Conservation (phyloP, 2,888 invertebrate species). For the Ptychoptera albimana region DNA sequence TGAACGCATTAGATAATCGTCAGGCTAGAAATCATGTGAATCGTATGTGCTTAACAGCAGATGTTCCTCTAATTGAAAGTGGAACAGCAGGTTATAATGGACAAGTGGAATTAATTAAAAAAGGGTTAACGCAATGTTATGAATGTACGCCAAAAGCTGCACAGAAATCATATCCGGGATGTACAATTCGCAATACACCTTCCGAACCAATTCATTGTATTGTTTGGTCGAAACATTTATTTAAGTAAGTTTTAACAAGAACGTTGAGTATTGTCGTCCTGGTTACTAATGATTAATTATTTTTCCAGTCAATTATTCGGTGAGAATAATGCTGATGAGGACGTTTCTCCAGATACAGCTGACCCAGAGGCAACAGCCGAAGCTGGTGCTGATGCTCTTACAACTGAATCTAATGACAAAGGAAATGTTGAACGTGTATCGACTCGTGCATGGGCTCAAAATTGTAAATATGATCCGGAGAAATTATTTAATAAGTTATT, state of each 20-base stretch:
- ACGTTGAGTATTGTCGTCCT: no score
- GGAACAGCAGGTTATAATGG: conserved; percentile 96
- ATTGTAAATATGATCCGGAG: conserved; percentile 62
- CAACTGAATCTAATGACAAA: conserved; percentile 17
- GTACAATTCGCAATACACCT: conserved; percentile 97
- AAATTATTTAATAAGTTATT: conserved; percentile 89
- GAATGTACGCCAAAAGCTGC: conserved; percentile 87
- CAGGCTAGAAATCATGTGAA: conserved; percentile 97
- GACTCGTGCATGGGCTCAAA: conserved; percentile 83
- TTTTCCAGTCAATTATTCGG: conserved; percentile 91
- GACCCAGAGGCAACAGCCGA: conserved; percentile 79
- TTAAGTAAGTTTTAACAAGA: conserved; percentile 55
- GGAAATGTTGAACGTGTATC: conserved; percentile 44
- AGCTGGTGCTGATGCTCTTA: conserved; percentile 44
- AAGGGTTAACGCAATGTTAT: conserved; percentile 85
- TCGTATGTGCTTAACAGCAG: conserved; percentile 92
- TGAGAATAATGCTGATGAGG: conserved; percentile 90
- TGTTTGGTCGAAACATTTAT: conserved; percentile 98
- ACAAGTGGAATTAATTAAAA: conserved; percentile 79
- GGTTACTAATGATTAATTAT: conserved; percentile 14
- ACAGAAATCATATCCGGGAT: conserved; percentile 90
- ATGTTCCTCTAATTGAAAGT: conserved; percentile 88
- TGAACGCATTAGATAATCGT: conserved; percentile 94
- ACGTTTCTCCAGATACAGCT: conserved; percentile 92
- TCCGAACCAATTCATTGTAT: conserved; percentile 99